Conservation (phyloP, 2,888 invertebrate genomes). For the Lapara coniferarum region DNA sequence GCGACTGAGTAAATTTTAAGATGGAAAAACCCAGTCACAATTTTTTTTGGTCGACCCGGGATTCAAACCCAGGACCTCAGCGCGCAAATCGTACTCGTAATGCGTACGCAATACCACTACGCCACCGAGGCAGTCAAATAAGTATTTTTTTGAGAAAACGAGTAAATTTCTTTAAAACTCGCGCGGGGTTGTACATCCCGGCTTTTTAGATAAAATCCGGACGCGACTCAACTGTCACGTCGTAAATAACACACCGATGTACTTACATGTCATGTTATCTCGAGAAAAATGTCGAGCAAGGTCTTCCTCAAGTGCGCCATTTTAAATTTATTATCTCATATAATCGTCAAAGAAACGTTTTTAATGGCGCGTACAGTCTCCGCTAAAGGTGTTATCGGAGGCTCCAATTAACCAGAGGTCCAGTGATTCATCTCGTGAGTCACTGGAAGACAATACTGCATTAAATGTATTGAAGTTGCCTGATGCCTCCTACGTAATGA, state of each 20-base stretch:
- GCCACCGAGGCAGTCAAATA: too few species aligned
- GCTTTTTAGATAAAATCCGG: background rate
- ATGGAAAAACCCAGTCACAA: too few species aligned
- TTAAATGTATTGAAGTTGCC: too few species aligned
- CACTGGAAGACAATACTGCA: background rate
- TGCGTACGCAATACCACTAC: too few species aligned
- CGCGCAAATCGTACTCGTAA: too few species aligned
- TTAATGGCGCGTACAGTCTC: conserved; percentile 28
- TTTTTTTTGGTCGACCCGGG: too few species aligned
- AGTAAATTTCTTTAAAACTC: background rate
- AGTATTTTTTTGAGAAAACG: too few species aligned
- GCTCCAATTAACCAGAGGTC: conserved; percentile 48
- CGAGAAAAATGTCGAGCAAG: background rate
- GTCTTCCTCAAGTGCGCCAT: background rate
- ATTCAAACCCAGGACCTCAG: too few species aligned
- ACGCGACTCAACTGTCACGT: background rate
- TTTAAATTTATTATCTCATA: background rate
- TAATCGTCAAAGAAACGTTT: background rate
- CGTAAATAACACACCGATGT: background rate
- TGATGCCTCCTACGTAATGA: too few species aligned
- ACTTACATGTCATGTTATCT: background rate
- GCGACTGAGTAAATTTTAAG: too few species aligned
- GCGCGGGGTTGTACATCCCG: background rate
- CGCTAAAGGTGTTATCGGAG: conserved; percentile 51
- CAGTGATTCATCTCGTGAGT: background rate